Evolutionary conservation across 2,797 vertebrate genomes (phyloP), one percentile per base, ranked within the genome.

Genomic region (Gallinago solitaria): DNA sequence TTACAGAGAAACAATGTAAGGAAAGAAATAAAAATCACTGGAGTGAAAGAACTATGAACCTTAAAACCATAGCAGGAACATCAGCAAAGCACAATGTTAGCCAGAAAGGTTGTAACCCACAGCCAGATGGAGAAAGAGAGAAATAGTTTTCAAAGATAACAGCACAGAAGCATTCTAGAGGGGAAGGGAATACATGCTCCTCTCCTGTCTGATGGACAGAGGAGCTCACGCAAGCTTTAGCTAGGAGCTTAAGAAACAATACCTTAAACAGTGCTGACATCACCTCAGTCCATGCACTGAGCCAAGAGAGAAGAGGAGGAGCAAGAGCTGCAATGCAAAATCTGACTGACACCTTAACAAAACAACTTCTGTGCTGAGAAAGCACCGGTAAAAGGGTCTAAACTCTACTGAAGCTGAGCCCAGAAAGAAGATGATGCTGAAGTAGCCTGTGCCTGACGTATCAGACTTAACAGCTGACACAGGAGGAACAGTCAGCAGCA

Each of bases 121-220:
- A 81, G 74, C 6, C 73, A 69, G 37, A 27, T 4, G 28, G 53
- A 48, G 41, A 41, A 23, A 0, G 1, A 71, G 27, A 83, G 63
- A 50, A 75, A n/a, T 32, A 64, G 30, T 61, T 87, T 60, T 33
- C 37, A 32, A 47, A 77, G 69, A 7, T 0, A 37, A 14, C 12
- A 63, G 28, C 43, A 64, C 0, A 0, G n/a, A 50, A 43, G 12
- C 1, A 0, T 47, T 65, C 17, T 25, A 54, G 56, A 70, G 20
- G 3, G 12, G 35, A 20, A 63, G 20, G 0, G 5, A 63, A 28
- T 1, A 13, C 1, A 1, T 17, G 28, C 4, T 16, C 17, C 43
- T 41, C n/a, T 35, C 37, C 59, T 27, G 3, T 14, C 13, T 33
- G 41, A 59, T 0, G 4, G 39, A 27, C 28, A 41, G 16, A 54